These are phyloP conservation scores for Trissoscelio sp. DNA, from an alignment of 2,888 invertebrate species.

Conservation along the genomic window DNA sequence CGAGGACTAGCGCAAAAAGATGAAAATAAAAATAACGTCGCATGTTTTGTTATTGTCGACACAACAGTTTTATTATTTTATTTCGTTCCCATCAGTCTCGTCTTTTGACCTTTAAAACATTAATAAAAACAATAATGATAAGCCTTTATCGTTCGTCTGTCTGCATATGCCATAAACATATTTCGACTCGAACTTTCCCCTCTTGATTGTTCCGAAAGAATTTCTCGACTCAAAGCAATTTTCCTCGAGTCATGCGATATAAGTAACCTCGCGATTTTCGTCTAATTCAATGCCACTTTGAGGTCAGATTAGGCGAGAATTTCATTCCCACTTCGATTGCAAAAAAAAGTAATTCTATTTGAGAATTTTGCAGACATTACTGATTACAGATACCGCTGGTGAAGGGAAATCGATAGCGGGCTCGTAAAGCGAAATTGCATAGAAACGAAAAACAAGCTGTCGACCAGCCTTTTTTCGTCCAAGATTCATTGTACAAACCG, in stretches of 20 bases:
- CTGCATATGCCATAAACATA: slow-evolving; percentile 14
- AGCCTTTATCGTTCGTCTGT: not conserved
- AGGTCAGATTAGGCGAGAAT: slow-evolving; percentile 45
- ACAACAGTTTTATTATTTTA: slow-evolving; percentile 12
- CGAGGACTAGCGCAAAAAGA: slow-evolving; percentile 27
- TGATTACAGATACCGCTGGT: slow-evolving; percentile 52
- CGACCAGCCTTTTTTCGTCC: slow-evolving; percentile 49
- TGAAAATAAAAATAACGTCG: slow-evolving; percentile 45
- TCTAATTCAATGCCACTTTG: slow-evolving; percentile 46
- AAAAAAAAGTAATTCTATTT: slow-evolving; percentile 61
- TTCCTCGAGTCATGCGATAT: slow-evolving; percentile 24
- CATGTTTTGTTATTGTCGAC: slow-evolving; percentile 19
- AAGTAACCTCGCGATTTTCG: slow-evolving; percentile 11
- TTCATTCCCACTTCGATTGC: slow-evolving; percentile 36
- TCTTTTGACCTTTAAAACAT: not conserved
- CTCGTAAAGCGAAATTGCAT: slow-evolving; percentile 63
- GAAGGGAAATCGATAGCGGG: slow-evolving; percentile 57
- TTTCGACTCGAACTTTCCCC: slow-evolving; percentile 3
- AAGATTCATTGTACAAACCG: slow-evolving; percentile 40
- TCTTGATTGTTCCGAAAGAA: slow-evolving; percentile 21
- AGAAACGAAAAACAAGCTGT: slow-evolving; percentile 62
- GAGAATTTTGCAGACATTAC: slow-evolving; percentile 55
- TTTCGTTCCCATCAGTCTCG: not conserved
- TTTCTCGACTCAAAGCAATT: slow-evolving; percentile 9
- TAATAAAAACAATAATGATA: not conserved